These are phyloP conservation scores for Volucella zonaria DNA, from an alignment of 2,888 invertebrate species.

Conservation along the genomic window DNA sequence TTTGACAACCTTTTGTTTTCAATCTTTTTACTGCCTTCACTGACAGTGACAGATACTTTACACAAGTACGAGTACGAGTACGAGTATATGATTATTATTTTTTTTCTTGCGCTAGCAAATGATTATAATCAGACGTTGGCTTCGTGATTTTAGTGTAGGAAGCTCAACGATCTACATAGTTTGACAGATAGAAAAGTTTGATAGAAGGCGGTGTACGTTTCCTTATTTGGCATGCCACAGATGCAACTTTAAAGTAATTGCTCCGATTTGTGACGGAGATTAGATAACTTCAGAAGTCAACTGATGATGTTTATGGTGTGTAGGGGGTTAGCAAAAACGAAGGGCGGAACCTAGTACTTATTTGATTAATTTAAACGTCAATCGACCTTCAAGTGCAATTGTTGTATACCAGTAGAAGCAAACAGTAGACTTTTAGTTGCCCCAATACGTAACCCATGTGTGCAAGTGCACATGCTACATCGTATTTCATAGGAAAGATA, in stretches of 20 bases:
- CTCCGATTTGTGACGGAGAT: conserved; percentile 20
- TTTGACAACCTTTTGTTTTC: conserved; percentile 59
- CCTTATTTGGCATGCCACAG: conserved; percentile 43
- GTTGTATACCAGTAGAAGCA: conserved; percentile 45
- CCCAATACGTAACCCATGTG: conserved; percentile 19
- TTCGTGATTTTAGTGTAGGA: conserved; percentile 41
- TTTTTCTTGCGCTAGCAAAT: not conserved
- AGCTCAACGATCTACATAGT: conserved; percentile 10
- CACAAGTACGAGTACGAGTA: not conserved
- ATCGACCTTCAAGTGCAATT: conserved; percentile 61
- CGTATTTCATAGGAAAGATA: conserved; percentile 1
- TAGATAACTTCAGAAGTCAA: conserved; percentile 15
- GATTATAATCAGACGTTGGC: no score
- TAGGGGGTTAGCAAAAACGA: not conserved
- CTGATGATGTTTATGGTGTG: conserved; percentile 2
- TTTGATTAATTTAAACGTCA: conserved; percentile 40
- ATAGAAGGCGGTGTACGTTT: conserved; percentile 39
- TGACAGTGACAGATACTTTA: conserved; percentile 12
- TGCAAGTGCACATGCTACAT: conserved; percentile 32
- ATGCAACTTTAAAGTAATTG: conserved; percentile 22
- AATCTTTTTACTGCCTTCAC: conserved; percentile 26
- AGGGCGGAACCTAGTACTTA: conserved; percentile 26
- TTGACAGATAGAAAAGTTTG: conserved; percentile 46
- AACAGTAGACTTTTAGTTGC: conserved; percentile 65
- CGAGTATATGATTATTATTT: conserved; percentile 12